Evolutionary conservation across 2,797 vertebrate genomes (phyloP).

Genomic region (Melanotaenia parkinsoni): DNA sequence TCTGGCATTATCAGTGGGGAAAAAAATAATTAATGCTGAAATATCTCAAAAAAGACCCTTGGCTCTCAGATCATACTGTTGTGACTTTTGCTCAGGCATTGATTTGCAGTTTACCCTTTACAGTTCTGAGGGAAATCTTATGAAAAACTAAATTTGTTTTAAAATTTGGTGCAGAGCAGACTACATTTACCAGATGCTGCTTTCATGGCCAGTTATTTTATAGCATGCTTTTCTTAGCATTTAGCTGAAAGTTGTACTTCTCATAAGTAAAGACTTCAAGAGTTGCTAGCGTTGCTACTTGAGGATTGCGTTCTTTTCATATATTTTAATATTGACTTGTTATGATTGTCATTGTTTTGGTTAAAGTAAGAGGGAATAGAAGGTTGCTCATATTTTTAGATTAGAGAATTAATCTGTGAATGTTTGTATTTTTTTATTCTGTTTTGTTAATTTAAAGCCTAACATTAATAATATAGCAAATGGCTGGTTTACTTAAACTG

Average conservation of each 20-base stretch:
- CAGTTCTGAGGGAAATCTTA: not conserved
- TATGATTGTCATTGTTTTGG: not conserved
- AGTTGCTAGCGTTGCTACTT: not conserved
- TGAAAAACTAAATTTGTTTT: not conserved
- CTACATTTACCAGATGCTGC: not conserved
- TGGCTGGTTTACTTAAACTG: no score
- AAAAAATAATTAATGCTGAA: not conserved
- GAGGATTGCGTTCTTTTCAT: conserved; percentile 10
- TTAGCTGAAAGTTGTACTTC: not conserved
- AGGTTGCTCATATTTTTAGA: no score
- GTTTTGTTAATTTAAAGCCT: no score
- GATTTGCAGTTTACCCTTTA: not conserved
- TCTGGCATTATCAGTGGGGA: not conserved
- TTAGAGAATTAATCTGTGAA: no score
- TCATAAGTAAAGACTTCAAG: not conserved
- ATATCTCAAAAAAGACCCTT: not conserved
- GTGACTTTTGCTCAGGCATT: not conserved
- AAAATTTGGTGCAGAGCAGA: not conserved
- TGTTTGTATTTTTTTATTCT: no score
- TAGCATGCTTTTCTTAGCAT: not conserved
- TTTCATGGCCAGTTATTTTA: not conserved
- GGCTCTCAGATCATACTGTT: not conserved
- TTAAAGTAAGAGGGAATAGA: not conserved
- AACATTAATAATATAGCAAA: no score
- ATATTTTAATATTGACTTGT: not conserved